These are phyloP conservation scores for Trialeurodes vaporariorum DNA, from an alignment of 1,140 invertebrate species.

Conservation along the genomic window DNA sequence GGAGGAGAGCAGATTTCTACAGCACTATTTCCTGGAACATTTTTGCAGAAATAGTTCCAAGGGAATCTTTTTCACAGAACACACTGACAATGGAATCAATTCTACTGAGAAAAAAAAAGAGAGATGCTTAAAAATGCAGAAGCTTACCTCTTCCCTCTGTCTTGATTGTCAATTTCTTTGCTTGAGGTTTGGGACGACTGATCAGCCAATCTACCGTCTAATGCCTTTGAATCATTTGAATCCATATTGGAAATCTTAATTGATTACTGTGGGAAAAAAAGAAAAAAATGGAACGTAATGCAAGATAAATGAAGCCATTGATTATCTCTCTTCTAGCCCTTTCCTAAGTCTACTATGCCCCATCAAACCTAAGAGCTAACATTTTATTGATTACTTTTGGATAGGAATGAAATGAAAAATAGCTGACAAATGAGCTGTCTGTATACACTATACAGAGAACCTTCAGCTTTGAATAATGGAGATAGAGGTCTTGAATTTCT, in stretches of 20 bases:
- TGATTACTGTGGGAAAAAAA: background rate
- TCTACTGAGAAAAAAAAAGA: background rate
- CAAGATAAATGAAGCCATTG: background rate
- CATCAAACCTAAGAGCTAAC: too few species aligned
- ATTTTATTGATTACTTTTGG: background rate
- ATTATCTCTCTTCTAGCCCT: background rate
- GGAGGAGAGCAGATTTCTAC: background rate
- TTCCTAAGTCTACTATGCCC: too few species aligned
- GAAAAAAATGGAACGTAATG: background rate
- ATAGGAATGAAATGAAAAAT: background rate
- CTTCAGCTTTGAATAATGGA: too few species aligned
- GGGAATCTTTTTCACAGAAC: background rate
- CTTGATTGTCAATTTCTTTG: background rate
- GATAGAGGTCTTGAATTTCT: too few species aligned
- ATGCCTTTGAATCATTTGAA: background rate
- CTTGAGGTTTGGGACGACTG: background rate
- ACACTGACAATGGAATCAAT: background rate
- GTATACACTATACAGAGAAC: too few species aligned
- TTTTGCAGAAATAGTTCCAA: background rate
- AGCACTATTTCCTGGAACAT: background rate
- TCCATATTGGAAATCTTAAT: background rate
- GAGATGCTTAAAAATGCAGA: background rate
- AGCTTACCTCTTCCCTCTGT: background rate
- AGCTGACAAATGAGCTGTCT: background rate
- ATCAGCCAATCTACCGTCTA: background rate